A percentile compares a stretch with the other conserved stretches of the same genome.
These are phyloP conservation scores for Theocolax elegans DNA, from an alignment of 1,140 invertebrate species.

Conservation along the genomic window DNA sequence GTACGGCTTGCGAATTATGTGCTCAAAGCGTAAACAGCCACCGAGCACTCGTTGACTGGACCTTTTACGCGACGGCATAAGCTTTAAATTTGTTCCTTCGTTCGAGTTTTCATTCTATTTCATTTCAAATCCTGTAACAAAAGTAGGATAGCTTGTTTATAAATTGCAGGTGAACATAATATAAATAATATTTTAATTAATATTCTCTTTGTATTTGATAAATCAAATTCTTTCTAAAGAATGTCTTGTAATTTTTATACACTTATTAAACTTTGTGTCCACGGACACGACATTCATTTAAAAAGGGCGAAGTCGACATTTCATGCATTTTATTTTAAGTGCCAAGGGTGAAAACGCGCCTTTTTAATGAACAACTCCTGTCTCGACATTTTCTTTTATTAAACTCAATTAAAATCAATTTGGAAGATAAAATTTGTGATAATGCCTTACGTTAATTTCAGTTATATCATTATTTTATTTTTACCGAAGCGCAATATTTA, in stretches of 20 bases:
- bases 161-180: no score
- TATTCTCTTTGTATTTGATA: no score
- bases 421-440: slow-evolving; percentile 21
- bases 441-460: slow-evolving; percentile 23
- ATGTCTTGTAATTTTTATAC: no score
- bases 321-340: slow-evolving; percentile 26
- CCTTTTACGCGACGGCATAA: no score
- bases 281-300: no score
- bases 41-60: neutral
- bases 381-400: slow-evolving; percentile 36
- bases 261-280: no score
- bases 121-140: no score
- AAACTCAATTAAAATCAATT: slow-evolving; percentile 42
- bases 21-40: neutral
- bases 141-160: no score
- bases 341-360: slow-evolving; percentile 27
- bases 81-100: neutral
- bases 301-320: no score
- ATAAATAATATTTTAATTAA: no score
- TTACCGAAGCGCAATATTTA: slow-evolving; percentile 5
- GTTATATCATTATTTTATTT: slow-evolving; percentile 32
- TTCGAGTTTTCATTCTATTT: no score
- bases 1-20: neutral
- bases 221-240: no score
- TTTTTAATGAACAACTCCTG: slow-evolving; percentile 17